Base-by-base conservation (phyloP, 64 coral and sea anemone species). In the Stichodactyla helianthus region DNA sequence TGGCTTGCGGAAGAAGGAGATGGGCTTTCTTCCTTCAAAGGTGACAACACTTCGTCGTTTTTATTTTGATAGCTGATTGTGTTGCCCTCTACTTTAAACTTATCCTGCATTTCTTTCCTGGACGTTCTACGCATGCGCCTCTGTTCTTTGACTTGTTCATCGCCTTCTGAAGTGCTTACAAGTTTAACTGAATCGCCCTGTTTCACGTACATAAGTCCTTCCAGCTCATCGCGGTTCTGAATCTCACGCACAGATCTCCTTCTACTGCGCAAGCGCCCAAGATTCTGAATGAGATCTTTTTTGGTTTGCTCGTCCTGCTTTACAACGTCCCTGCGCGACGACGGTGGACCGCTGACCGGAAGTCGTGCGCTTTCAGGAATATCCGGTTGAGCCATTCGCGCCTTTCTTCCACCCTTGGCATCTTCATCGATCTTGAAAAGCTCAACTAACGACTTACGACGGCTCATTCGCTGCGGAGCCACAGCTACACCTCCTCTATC, bases 151-250 rank as follows among this genome's bases (percentile, higher is more conserved):
- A 87, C 71, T 63, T 96, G 91, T 28, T 96, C 94, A 6, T 96
- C 94, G 16, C 94, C 94, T 81, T 96, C 85, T 6, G 94, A 89
- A 5, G 94, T 96, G 13, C 85, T 96, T 16, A 96, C 94, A 71
- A 96, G 91, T 85, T 96, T 96, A 6, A 96, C 94, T 15, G 91
- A 85, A 51, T 92, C 94, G 35, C 88, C 94, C 31, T 87, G 91
- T 79, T 96, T 96, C 2, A 96, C 94, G 51, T 96, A 96, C 94
- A 96, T 96, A 10, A 96, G 81, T 31, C 94, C 94, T 2, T 96
- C 94, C 85, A 96, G 55, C 50, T 96, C 94, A 44, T 96, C 94
- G 18, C 88, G 92, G 70, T 67, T 96, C 82, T 96, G 91, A 28
- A 96, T 85, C 85, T 96, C 94, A 77, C 94, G 94, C 68, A 96